Evolutionary conservation across 2,888 invertebrate species (phyloP), one percentile per base, ranked within the genome.

Genomic region (Elaeidobius kamerunicus): DNA sequence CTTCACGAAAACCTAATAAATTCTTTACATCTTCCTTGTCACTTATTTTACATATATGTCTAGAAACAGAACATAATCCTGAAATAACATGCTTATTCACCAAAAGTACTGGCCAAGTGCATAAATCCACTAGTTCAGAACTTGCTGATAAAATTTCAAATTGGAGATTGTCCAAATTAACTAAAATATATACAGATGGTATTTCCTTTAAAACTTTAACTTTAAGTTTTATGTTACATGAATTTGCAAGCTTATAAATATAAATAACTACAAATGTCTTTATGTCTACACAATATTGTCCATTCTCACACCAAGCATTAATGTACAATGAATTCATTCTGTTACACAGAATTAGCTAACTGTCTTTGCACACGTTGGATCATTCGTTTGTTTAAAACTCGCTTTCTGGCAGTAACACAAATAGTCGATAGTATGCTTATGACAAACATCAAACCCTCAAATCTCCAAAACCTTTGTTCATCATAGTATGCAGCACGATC

Each of bases 401-500:
- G 77, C 65, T 84, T 80, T 59, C 89, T 75, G 19, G 83, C 70
- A 69, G 81, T 79, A 0, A 86, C 86, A 52, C 82, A 77, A 32
- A 81, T 65, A 41, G 82, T 82, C 9, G 89, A 86, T 15, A 81
- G 68, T 1, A 85, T 66, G 1, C 85, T 83, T 23, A 83, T 66
- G 1, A 81, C 72, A 65, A 87, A 83, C 73, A 85, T 83, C 66
- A 83, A 79, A 43, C 82, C 80, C 67, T 90, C 85, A 67, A 91
- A 91, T 62, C 86, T 82, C 86, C 89, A 90, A 71, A 89, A 95
- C 50, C 85, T 81, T 56, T 84, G 79, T 69, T 91, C 89, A 67
- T 93, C 92, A 43, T 91, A 77, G 76, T 88, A 88, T 2, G 88
- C 88, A 12, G 91, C 88, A 68, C 83, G 80, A 66, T 91, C 90